phyloP scores from a whole-genome alignment of 2,888 invertebrate genomes.

The Drosophila tripunctata region DNA sequence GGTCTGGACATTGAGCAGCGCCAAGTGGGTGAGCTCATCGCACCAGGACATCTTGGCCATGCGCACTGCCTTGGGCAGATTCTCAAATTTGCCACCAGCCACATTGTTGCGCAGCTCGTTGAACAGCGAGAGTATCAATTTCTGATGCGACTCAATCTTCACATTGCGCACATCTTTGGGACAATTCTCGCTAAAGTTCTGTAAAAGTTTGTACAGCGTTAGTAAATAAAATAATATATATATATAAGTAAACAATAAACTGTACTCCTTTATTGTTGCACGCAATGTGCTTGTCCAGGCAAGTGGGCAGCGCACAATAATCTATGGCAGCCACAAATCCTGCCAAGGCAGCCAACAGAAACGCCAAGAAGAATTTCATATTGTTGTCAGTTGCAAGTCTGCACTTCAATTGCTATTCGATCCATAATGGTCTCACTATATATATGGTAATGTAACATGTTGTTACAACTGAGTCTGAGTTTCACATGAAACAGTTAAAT shows the following conservation, averaged over 20 bases:
- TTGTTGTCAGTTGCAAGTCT: not conserved
- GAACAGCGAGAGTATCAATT: conserved; percentile 58
- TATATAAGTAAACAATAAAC: not conserved
- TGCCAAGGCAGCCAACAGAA: conserved; percentile 20
- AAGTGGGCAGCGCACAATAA: conserved; percentile 62
- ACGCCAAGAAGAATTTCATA: conserved; percentile 30
- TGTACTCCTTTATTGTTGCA: conserved; percentile 67
- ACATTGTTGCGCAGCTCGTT: conserved; percentile 62
- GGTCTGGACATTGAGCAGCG: conserved; percentile 59
- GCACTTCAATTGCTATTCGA: conserved; percentile 2
- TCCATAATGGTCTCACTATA: not conserved
- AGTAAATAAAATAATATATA: not conserved
- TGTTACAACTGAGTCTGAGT: not conserved
- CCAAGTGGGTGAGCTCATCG: conserved; percentile 59
- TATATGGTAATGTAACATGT: conserved; percentile 17
- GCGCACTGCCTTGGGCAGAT: conserved; percentile 58
- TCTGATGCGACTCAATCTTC: conserved; percentile 39
- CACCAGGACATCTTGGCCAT: conserved; percentile 74
- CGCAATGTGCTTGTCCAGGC: conserved; percentile 65
- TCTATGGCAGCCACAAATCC: conserved; percentile 46
- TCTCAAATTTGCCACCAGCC: conserved; percentile 48
- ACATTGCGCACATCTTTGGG: conserved; percentile 52
- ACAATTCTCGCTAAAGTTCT: conserved; percentile 55
- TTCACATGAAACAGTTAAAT: not conserved
- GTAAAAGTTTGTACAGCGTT: not conserved